Evolutionary conservation across 2,888 invertebrate species (phyloP).

Genomic region (Oscheius sp.): DNA sequence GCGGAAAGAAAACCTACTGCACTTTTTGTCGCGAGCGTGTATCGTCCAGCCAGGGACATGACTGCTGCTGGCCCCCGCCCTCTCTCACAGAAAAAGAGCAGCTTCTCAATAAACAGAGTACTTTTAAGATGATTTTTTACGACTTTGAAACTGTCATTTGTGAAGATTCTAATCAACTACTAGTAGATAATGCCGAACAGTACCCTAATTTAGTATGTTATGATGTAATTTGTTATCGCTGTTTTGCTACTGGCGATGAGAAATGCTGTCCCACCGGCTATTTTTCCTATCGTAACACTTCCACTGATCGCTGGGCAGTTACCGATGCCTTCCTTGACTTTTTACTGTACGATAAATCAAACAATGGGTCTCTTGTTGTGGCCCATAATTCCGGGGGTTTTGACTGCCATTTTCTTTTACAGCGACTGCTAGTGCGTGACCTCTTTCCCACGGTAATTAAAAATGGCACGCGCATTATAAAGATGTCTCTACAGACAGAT

Average conservation of each 20-base stretch:
- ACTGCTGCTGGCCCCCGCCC: constrained; percentile 10
- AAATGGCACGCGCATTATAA: background rate
- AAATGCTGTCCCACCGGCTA: background rate
- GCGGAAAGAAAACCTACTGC: background rate
- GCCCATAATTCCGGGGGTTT: constrained; percentile 15
- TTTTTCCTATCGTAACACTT: background rate
- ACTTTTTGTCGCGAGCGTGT: background rate
- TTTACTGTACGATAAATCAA: background rate
- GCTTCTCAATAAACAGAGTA: background rate
- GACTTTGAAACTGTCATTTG: constrained; percentile 21
- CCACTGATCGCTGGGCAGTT: background rate
- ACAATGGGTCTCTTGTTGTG: background rate
- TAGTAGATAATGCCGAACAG: background rate
- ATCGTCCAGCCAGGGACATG: background rate
- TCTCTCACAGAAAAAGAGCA: background rate
- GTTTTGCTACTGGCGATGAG: background rate
- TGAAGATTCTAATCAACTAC: background rate
- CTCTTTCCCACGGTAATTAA: background rate
- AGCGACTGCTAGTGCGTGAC: background rate
- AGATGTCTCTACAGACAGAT: background rate
- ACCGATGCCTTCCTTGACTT: constrained; percentile 9
- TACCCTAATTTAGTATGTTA: constrained; percentile 8
- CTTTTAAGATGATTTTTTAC: background rate
- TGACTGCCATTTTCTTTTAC: constrained; percentile 3
- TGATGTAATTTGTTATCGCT: background rate